Percentiles rank a stretch among this genome's conserved stretches.
These are phyloP conservation scores for Eremophila alpestris DNA, from an alignment of 2,797 vertebrate genomes.

Conservation along the genomic window DNA sequence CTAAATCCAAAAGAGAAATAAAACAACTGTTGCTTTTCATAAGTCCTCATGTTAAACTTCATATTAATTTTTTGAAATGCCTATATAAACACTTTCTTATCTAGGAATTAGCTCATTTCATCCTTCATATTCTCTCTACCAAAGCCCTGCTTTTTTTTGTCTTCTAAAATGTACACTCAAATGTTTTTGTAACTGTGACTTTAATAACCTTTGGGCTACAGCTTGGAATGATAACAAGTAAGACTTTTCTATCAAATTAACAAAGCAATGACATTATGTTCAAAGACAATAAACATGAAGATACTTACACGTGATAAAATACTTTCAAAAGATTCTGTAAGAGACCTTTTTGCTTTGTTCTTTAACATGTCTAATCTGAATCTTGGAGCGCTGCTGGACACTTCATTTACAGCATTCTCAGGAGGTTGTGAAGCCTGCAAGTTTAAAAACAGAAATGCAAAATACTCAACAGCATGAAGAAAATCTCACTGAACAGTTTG, in stretches of 20 bases:
- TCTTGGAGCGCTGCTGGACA: conserved; percentile 80
- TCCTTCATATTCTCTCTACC: neutral
- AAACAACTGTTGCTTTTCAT: neutral
- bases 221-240: neutral
- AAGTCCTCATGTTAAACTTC: neutral
- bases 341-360: conserved; percentile 90
- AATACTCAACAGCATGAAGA: neutral
- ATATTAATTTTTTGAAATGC: neutral
- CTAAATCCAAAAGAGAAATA: neutral
- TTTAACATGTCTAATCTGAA: conserved; percentile 91
- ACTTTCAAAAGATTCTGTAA: conserved; percentile 91
- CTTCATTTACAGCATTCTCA: conserved; percentile 76
- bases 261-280: neutral
- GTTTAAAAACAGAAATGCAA: neutral
- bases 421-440: conserved; percentile 59
- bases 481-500: neutral
- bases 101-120: neutral
- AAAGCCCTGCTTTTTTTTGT: neutral
- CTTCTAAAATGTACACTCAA: neutral
- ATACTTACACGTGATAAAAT: conserved; percentile 83
- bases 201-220: neutral
- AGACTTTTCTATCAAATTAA: neutral
- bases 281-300: neutral
- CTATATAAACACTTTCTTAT: neutral
- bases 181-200: neutral